Base-by-base conservation (phyloP, 1,140 invertebrate genomes). In the Drosophila takahashii region DNA sequence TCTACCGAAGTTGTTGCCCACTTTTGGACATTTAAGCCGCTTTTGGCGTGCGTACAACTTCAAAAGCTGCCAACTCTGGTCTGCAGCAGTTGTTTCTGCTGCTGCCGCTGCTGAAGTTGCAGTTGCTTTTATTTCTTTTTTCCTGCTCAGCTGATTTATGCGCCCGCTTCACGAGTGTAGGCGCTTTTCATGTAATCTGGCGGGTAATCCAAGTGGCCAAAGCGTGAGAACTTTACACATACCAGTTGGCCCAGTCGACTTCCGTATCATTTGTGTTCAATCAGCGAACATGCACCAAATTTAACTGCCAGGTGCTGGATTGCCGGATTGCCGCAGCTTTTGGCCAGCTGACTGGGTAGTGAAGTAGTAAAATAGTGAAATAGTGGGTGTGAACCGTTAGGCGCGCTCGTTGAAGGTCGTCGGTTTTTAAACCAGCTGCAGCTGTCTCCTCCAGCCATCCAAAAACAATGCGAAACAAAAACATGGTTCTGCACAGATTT, bases 1-100 rank as follows among this genome's bases (percentile, higher is more conserved):
- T 44, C 16, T 58, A 5, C 47, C 47, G 34, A 39, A 80, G 77
- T 85, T 81, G 80, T 86, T 78, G 69, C 75, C 84, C 84, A 89
- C 85, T 89, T 76, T 89, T 89, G 84, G 84, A 89, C 84, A 89
- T 89, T 89, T 89, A 89, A 89, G 85, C 84, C 85, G 85, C 84
- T 85, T 89, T 89, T 89, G 84, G 84, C 84, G 79, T 89, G 84
- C 85, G 85, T 89, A 89, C 84, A 87, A 87, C 83, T 86, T 77
- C 75, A 77, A 77, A 77, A 77, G 75, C 73, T 58, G 74, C 48
- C 75, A 77, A 69, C 48, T 66, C 62, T 15, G 22, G 47, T 18
- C 27, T 29, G 47, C 47, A 72, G 81, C 81, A 81, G 73, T 80
- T 81, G 32, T 22, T 22, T 34, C 60, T 75, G 16, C 36, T 51